Evolutionary conservation across 2,797 vertebrate genomes (phyloP).

Genomic region (Podarcis siculus): DNA sequence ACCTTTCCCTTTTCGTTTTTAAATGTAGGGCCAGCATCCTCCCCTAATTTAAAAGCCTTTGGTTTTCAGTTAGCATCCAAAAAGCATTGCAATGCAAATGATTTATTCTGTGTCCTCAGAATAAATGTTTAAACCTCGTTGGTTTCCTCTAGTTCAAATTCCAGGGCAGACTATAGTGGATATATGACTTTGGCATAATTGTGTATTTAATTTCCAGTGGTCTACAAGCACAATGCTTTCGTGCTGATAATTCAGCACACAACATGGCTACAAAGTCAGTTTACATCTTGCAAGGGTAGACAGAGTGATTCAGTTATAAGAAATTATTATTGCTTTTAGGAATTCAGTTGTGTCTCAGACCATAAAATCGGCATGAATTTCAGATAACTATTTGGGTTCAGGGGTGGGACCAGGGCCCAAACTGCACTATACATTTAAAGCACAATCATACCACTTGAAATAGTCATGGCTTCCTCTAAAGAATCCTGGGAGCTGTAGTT

Average conservation of each 20-base stretch:
- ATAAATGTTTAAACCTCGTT: neutral
- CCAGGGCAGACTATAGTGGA: neutral
- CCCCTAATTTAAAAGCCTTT: neutral
- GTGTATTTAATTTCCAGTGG: conserved; percentile 13
- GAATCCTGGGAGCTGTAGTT: too few relatives aligned
- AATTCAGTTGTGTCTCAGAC: neutral
- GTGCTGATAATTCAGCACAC: neutral
- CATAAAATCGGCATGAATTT: neutral
- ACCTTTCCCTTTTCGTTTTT: neutral
- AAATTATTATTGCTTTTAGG: neutral
- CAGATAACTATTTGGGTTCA: neutral
- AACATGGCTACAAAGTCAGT: conserved; percentile 7
- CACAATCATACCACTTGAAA: too few relatives aligned
- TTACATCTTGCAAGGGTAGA: neutral
- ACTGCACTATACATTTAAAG: too few relatives aligned
- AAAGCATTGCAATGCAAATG: neutral
- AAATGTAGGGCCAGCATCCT: neutral
- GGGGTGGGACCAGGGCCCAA: too few relatives aligned
- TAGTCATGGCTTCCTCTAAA: too few relatives aligned
- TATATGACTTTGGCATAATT: conserved; percentile 22
- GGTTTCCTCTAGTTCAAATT: neutral
- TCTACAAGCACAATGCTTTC: neutral
- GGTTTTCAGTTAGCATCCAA: neutral
- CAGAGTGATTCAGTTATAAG: neutral
- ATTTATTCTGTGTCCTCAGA: neutral